A percentile compares a stretch with the other conserved stretches of the same genome.
phyloP scores from a whole-genome alignment of 1,140 invertebrate species.

The Lysiphlebus fabarum region DNA sequence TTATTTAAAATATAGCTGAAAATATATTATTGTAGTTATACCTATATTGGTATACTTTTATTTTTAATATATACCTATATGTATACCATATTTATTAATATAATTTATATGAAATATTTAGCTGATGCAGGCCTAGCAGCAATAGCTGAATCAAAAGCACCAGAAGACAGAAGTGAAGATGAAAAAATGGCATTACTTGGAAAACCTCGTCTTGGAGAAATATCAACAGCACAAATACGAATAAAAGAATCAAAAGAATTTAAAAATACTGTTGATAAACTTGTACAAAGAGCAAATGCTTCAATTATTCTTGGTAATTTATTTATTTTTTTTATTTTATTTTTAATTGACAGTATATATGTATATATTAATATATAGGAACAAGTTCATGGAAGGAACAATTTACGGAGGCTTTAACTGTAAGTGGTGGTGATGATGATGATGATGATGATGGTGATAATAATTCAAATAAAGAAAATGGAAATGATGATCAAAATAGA shows the following conservation, averaged over 20 bases:
- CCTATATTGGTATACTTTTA: too few relatives aligned
- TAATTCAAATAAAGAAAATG: constrained; percentile 53
- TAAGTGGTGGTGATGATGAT: constrained; percentile 75
- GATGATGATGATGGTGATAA: constrained; percentile 60
- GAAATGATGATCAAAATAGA: constrained; percentile 64
- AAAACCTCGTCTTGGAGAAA: constrained; percentile 83
- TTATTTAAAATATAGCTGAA: too few relatives aligned
- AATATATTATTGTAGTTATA: too few relatives aligned
- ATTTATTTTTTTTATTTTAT: constrained; percentile 17
- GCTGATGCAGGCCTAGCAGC: constrained; percentile 61
- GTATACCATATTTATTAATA: too few relatives aligned
- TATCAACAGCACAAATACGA: constrained; percentile 76
- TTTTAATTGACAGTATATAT: too few relatives aligned
- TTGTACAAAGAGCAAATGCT: constrained; percentile 93
- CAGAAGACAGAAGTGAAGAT: constrained; percentile 65
- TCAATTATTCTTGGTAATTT: constrained; percentile 77
- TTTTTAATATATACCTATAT: too few relatives aligned
- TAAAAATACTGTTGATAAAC: constrained; percentile 97
- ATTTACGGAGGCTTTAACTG: constrained; percentile 92
- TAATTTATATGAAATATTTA: constrained; percentile 39
- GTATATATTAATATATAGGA: constrained; percentile 45
- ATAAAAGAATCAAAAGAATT: constrained; percentile 98
- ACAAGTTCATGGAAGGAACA: constrained; percentile 98
- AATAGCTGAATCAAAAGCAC: constrained; percentile 62
- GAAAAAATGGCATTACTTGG: constrained; percentile 90